phyloP scores from a whole-genome alignment of 2,888 invertebrate species.

The Luffia ferchaultella region DNA sequence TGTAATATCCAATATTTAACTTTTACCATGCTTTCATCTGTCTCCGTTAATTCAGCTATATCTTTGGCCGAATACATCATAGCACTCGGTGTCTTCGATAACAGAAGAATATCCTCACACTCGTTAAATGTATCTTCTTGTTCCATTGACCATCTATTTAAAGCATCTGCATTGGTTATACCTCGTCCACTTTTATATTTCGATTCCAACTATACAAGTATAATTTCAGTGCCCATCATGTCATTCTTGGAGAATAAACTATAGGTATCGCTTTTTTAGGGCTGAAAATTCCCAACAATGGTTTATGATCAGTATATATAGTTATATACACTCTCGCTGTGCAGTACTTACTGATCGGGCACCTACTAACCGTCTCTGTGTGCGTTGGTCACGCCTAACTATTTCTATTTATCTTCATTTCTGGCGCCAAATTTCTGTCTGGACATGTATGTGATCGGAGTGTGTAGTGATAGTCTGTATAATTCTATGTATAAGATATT shows the following conservation, averaged over 20 bases:
- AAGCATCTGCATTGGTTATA: slow-evolving; percentile 17
- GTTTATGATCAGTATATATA: slow-evolving; percentile 15
- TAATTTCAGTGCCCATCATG: slow-evolving; percentile 15
- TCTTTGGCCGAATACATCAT: slow-evolving; percentile 8
- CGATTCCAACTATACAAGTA: slow-evolving; percentile 14
- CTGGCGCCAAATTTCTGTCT: no score
- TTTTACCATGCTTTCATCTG: slow-evolving; percentile 8
- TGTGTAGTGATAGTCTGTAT: no score
- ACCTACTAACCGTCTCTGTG: no score
- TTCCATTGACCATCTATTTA: slow-evolving; percentile 16
- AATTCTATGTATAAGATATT: no score
- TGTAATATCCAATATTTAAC: slow-evolving; percentile 11
- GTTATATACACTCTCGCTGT: slow-evolving; percentile 8
- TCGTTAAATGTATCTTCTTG: slow-evolving; percentile 8
- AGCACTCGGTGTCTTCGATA: slow-evolving; percentile 12
- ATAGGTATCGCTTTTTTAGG: slow-evolving; percentile 13
- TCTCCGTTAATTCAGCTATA: slow-evolving; percentile 9
- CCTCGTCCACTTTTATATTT: slow-evolving; percentile 15
- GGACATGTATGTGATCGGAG: no score
- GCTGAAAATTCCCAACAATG: no score
- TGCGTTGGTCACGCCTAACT: no score
- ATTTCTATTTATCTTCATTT: no score
- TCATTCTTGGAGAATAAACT: slow-evolving; percentile 14
- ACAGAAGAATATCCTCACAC: slow-evolving; percentile 12
- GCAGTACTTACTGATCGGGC: no score